Percentiles rank a stretch among this genome's conserved stretches.
phyloP scores from a whole-genome alignment of 2,888 invertebrate genomes.

The Heliconius hortense region DNA sequence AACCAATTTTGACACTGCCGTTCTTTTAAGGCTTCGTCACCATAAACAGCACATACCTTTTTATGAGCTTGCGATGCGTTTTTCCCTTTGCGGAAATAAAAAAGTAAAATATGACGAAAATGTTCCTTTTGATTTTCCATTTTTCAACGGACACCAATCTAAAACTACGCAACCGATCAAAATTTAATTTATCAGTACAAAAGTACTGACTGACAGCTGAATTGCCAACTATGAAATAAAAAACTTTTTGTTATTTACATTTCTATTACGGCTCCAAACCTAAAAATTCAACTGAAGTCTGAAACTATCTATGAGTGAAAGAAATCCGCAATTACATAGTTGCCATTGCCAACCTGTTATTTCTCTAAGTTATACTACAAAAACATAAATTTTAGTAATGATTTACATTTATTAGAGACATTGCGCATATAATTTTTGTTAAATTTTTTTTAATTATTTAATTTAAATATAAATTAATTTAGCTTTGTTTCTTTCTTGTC shows the following conservation, averaged over 20 bases:
- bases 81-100: not conserved
- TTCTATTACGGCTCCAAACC: not conserved
- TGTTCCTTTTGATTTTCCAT: too few species aligned
- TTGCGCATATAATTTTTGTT: not conserved
- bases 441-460: not conserved
- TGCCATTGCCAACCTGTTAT: too few species aligned
- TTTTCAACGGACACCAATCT: not conserved
- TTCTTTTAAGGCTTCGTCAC: too few species aligned
- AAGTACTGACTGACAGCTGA: not conserved
- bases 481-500: not conserved
- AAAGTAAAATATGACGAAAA: not conserved
- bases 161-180: not conserved
- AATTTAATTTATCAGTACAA: too few species aligned
- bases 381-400: too few species aligned
- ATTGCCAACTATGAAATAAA: not conserved
- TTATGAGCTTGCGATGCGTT: too few species aligned
- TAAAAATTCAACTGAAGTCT: not conserved
- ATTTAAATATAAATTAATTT: not conserved
- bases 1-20: too few species aligned
- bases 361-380: too few species aligned
- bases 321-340: too few species aligned
- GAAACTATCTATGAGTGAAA: not conserved
- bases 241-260: not conserved
- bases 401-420: not conserved
- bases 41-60: too few species aligned